phyloP scores from a whole-genome alignment of 2,797 vertebrate species.

The Microcaecilia unicolor region DNA sequence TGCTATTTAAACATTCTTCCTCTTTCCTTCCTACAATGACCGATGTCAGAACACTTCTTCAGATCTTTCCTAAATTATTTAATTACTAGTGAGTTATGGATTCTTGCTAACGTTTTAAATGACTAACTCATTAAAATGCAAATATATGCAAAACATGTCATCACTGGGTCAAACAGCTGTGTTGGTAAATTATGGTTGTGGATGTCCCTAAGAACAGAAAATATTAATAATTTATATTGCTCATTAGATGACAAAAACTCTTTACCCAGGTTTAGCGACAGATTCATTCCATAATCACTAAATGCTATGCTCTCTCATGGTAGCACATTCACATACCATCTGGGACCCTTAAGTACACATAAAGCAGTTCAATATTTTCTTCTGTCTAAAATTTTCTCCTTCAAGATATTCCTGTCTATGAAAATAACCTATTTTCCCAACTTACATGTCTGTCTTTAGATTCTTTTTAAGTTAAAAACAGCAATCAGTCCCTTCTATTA shows the following conservation, averaged over 20 bases:
- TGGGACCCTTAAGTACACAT: constrained; percentile 41
- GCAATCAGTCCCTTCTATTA: too few relatives aligned
- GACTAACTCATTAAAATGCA: constrained; percentile 55
- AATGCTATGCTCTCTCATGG: constrained; percentile 36
- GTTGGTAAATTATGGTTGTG: constrained; percentile 50
- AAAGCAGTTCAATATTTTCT: constrained; percentile 32
- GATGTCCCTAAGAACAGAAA: constrained; percentile 53
- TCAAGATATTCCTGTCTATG: constrained; percentile 6
- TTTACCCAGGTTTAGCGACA: constrained; percentile 55
- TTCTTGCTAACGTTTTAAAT: constrained; percentile 63
- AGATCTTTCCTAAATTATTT: constrained; percentile 54
- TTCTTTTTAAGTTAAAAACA: too few relatives aligned
- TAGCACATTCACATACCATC: constrained; percentile 45
- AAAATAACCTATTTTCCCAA: constrained; percentile 4
- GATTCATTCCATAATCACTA: constrained; percentile 55
- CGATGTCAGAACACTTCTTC: constrained; percentile 40
- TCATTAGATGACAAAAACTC: constrained; percentile 54
- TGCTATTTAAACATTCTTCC: too few relatives aligned
- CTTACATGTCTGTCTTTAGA: too few relatives aligned
- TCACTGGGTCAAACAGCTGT: constrained; percentile 58
- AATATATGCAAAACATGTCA: constrained; percentile 61
- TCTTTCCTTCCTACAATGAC: constrained; percentile 42
- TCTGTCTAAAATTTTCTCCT: constrained; percentile 7
- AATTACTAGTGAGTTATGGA: constrained; percentile 62
- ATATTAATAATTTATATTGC: constrained; percentile 56